Base-by-base conservation (phyloP, 2,113 vertebrate genomes). In the Apodemus speciosus region DNA sequence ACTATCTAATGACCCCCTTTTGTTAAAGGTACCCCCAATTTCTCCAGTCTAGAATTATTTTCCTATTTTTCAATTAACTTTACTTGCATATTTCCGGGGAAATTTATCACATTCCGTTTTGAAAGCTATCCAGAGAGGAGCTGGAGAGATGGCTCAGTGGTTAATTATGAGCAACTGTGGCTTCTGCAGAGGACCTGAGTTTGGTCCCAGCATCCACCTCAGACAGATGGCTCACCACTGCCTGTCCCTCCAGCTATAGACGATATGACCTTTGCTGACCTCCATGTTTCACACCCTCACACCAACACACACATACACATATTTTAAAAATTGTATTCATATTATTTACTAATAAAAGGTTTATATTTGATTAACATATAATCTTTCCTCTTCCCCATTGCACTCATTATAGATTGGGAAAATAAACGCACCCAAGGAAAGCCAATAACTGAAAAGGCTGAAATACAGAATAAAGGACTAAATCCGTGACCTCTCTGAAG, bases 61-160 rank as follows among this genome's bases (percentile, higher is more conserved):
- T 53, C 56, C 32, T 88, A 90, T 68, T 76, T 93, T 95, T 76
- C 16, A 88, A 9, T 53, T 53, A 53, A 86, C 76, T 94, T 92
- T 77, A 79, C 38, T 66, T 71, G 23, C 43, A 56, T 9, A 43
- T 88, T 76, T 95, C 64, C 88, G 73, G n/a, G n/a, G 62, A 85
- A 73, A 21, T 60, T 80, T 77, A 60, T 53, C 35, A 89, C 16
- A 79, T 68, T 80, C 30, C 15, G 6, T 90, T 85, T 84, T 9
- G 73, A 93, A 93, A 83, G 46, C 46, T 60, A 71, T 16, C 58
- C 53, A 60, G 3, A 14, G 38, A 40, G 79, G 23, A 23, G 32
- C 75, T 79, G 20, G 2, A 38, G 35, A 79, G 51, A n/a, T 56
- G 76, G 1, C 32, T 79, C 49, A 21, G 16, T 79, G 18, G 16